Evolutionary conservation across 1,140 invertebrate genomes (phyloP).

Genomic region (Drosophila bipectinata): DNA sequence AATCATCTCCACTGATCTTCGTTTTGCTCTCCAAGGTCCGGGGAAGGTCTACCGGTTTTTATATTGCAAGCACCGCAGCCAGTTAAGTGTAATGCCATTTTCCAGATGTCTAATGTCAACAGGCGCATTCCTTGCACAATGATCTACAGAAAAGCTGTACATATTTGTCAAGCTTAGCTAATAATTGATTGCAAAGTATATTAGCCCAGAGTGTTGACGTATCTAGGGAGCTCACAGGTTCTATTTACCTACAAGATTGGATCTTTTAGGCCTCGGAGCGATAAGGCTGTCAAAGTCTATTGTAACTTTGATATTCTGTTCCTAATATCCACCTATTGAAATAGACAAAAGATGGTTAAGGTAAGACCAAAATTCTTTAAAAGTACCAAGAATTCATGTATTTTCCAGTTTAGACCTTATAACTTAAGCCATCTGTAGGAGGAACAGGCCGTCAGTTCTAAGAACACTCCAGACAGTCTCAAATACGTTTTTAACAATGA

Average conservation of each 20-base stretch:
- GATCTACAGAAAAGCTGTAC: neutral
- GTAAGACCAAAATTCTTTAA: no score
- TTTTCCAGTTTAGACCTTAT: neutral
- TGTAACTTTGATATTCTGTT: no score
- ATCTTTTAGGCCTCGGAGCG: neutral
- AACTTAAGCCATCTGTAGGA: neutral
- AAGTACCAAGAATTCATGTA: neutral
- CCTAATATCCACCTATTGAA: no score
- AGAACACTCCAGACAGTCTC: neutral
- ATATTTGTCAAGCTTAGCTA: neutral
- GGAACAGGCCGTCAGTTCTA: neutral
- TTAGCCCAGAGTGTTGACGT: neutral
- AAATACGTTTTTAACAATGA: neutral
- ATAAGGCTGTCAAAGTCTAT: neutral
- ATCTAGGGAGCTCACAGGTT: neutral
- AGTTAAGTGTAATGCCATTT: neutral
- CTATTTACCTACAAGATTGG: neutral
- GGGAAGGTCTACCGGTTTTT: slow-evolving; percentile 1
- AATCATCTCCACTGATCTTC: slow-evolving; percentile 26
- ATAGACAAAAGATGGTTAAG: no score
- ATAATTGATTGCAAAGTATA: neutral
- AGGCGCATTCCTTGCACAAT: neutral
- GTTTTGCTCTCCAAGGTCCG: neutral
- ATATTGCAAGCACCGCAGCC: neutral
- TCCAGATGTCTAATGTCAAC: neutral